Conservation (phyloP, 2,113 vertebrate species). For the Enhydra lutris region DNA sequence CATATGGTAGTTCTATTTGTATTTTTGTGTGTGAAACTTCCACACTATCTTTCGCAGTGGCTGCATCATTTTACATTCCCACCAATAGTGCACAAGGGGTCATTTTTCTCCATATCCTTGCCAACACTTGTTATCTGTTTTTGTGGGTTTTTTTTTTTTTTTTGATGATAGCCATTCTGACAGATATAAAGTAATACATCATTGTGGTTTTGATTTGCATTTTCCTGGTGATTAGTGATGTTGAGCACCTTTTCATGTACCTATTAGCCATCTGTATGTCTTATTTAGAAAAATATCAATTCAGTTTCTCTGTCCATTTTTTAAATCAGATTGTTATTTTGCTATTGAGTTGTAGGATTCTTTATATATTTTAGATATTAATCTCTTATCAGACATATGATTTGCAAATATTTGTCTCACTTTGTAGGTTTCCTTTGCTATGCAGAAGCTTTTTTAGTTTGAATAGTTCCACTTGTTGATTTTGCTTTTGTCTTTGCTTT, state of each 20-base stretch:
- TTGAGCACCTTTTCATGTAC: neutral
- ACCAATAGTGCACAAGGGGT: neutral
- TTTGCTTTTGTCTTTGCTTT: neutral
- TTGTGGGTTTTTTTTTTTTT: neutral
- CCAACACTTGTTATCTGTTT: neutral
- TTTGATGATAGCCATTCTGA: neutral
- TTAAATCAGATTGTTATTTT: neutral
- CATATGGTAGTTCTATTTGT: neutral
- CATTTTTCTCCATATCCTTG: neutral
- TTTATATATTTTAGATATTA: neutral
- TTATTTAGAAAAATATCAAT: neutral
- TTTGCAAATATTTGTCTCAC: neutral
- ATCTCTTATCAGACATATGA: neutral
- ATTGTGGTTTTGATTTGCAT: neutral
- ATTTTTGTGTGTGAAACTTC: neutral
- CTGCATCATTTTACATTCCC: neutral
- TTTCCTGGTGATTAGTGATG: neutral
- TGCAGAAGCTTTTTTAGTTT: neutral
- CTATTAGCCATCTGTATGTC: neutral
- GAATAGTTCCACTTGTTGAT: neutral
- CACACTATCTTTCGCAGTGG: neutral
- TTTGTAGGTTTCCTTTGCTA: neutral
- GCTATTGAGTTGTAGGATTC: neutral
- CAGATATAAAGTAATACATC: neutral
- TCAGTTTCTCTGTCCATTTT: neutral